phyloP scores from a whole-genome alignment of 1,140 invertebrate genomes.

The Spodoptera frugiperda region DNA sequence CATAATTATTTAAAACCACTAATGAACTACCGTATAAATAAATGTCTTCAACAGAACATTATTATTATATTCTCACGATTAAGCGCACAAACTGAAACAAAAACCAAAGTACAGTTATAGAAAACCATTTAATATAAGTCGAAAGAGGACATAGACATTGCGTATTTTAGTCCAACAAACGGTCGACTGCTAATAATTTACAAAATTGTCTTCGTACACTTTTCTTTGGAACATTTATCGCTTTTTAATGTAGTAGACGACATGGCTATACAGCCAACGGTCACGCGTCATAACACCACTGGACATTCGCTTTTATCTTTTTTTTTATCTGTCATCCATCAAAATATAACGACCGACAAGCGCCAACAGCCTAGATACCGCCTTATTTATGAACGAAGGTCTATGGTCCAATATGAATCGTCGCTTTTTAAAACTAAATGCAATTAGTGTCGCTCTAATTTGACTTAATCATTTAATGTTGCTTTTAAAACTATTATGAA shows the following conservation, averaged over 20 bases:
- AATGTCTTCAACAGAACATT: too few relatives aligned
- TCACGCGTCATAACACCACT: conserved; percentile 68
- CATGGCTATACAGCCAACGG: conserved; percentile 65
- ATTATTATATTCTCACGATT: too few relatives aligned
- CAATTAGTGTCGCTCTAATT: conserved; percentile 44
- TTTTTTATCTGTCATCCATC: conserved; percentile 68
- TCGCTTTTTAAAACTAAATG: conserved; percentile 34
- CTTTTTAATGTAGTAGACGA: conserved; percentile 77
- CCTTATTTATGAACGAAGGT: conserved; percentile 40
- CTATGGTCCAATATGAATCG: conserved; percentile 35
- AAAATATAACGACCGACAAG: conserved; percentile 63
- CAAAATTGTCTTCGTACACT: conserved; percentile 54
- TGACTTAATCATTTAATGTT: conserved; percentile 20
- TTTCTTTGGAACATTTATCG: conserved; percentile 69
- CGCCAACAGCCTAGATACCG: conserved; percentile 56
- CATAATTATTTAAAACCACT: too few relatives aligned
- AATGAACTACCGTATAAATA: too few relatives aligned
- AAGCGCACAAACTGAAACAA: too few relatives aligned
- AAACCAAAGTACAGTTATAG: not conserved
- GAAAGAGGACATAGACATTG: conserved; percentile 26
- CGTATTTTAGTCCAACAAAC: conserved; percentile 60
- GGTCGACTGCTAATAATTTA: conserved; percentile 59
- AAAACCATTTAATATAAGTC: conserved; percentile 39
- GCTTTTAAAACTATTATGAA: conserved; percentile 4
- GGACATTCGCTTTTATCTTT: conserved; percentile 70